Conservation (phyloP, 2,888 invertebrate species). For the Timema cristinae region DNA sequence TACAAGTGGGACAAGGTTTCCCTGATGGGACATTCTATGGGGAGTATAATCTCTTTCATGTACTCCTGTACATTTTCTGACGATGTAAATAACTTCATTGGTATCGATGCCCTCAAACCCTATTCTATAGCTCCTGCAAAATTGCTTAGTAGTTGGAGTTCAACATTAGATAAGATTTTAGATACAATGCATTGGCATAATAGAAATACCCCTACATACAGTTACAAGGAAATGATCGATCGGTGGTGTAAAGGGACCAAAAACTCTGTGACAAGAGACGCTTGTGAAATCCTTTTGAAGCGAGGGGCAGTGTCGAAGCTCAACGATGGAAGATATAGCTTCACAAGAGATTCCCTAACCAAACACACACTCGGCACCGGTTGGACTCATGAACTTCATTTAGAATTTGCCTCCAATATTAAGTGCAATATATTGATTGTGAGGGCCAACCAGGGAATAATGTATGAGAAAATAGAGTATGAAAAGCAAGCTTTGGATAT, state of each 20-base stretch:
- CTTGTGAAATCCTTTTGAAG: slow-evolving; percentile 67
- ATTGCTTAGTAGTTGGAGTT: slow-evolving; percentile 1
- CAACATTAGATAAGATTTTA: slow-evolving; percentile 17
- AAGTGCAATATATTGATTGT: slow-evolving; percentile 39
- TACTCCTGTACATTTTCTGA: slow-evolving; percentile 36
- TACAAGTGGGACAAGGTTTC: slow-evolving; percentile 36
- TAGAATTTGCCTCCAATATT: slow-evolving; percentile 34
- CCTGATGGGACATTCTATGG: slow-evolving; percentile 36
- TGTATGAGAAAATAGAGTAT: slow-evolving; percentile 34
- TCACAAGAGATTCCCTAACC: slow-evolving; percentile 69
- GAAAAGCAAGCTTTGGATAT: slow-evolving; percentile 32
- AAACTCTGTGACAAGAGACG: slow-evolving; percentile 58
- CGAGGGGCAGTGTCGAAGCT: slow-evolving; percentile 61
- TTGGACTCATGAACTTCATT: slow-evolving; percentile 32
- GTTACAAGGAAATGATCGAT: slow-evolving; percentile 20
- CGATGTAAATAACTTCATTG: slow-evolving; percentile 32
- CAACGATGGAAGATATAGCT: slow-evolving; percentile 42
- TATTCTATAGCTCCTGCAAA: slow-evolving; percentile 13
- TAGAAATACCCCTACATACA: slow-evolving; percentile 15
- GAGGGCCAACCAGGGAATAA: slow-evolving; percentile 37
- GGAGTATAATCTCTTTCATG: slow-evolving; percentile 33
- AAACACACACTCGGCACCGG: slow-evolving; percentile 48
- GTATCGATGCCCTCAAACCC: slow-evolving; percentile 34
- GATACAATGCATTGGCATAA: slow-evolving; percentile 2
- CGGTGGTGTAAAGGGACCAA: slow-evolving; percentile 6